Conservation (phyloP, 2,113 vertebrate genomes). For the Festucalex cinctus region DNA sequence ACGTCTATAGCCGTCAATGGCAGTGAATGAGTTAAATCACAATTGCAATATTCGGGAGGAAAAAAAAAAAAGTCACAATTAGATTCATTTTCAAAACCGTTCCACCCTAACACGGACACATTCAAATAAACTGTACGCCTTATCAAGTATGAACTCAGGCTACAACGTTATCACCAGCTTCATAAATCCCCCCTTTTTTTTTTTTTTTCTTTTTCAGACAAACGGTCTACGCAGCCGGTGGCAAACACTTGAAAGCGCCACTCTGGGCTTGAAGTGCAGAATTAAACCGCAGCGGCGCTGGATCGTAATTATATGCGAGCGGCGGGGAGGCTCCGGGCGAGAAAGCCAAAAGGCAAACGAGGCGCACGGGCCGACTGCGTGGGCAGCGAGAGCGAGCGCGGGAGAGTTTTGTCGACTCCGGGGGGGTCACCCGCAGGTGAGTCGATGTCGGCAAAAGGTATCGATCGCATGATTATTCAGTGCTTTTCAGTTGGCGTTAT, state of each 20-base stretch:
- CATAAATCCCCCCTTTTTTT: constrained; percentile 16
- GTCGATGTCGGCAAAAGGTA: not conserved
- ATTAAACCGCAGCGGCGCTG: constrained; percentile 35
- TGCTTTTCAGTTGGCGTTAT: not conserved
- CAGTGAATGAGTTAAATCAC: no score
- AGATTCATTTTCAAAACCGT: no score
- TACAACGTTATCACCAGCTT: not conserved
- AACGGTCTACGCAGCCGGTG: constrained; percentile 23
- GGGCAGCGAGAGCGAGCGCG: constrained; percentile 21
- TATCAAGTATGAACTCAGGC: constrained; percentile 8
- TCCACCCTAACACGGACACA: not conserved
- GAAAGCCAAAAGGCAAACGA: constrained; percentile 20
- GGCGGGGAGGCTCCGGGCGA: constrained; percentile 23
- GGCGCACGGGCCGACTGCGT: constrained; percentile 22
- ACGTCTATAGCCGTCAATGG: no score
- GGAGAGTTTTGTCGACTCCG: constrained; percentile 14
- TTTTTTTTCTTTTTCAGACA: constrained; percentile 34
- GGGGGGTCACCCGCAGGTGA: constrained; percentile 18
- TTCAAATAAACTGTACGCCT: constrained; percentile 1
- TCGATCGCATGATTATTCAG: not conserved
- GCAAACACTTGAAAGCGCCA: constrained; percentile 22
- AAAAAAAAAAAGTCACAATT: no score
- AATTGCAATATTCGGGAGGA: no score
- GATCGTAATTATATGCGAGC: constrained; percentile 40
- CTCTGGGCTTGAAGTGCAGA: constrained; percentile 16